Evolutionary conservation across 2,888 invertebrate genomes (phyloP).

Genomic region (Linnaemya vulpina): DNA sequence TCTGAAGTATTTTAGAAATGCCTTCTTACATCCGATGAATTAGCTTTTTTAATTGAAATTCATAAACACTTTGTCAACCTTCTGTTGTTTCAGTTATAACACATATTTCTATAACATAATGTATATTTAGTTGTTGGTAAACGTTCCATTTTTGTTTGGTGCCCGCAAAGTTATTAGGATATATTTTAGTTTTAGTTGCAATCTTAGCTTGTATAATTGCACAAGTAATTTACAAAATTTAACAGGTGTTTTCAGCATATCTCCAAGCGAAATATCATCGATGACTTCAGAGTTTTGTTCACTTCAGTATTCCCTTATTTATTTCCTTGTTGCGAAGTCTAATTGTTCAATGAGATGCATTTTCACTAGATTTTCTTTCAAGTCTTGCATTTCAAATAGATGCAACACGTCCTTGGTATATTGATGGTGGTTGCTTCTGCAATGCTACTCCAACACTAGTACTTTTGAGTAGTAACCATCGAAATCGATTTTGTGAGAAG

Average conservation of each 20-base stretch:
- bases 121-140: background rate
- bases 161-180: background rate
- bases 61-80: background rate
- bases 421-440: too few relatives aligned
- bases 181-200: background rate
- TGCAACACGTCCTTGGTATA: too few relatives aligned
- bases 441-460: too few relatives aligned
- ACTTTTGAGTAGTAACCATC: too few relatives aligned
- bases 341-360: too few relatives aligned
- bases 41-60: background rate
- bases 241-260: background rate
- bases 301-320: too few relatives aligned
- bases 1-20: background rate
- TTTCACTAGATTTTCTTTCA: too few relatives aligned
- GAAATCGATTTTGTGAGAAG: too few relatives aligned
- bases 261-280: background rate
- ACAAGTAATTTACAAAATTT: background rate
- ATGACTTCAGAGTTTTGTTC: background rate
- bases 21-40: background rate
- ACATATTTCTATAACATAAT: background rate
- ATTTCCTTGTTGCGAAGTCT: too few relatives aligned
- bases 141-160: background rate
- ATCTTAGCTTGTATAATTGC: background rate
- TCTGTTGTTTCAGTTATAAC: background rate
- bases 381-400: too few relatives aligned